Evolutionary conservation across 2,113 vertebrate genomes (phyloP).

Genomic region (Meriones unguiculatus): DNA sequence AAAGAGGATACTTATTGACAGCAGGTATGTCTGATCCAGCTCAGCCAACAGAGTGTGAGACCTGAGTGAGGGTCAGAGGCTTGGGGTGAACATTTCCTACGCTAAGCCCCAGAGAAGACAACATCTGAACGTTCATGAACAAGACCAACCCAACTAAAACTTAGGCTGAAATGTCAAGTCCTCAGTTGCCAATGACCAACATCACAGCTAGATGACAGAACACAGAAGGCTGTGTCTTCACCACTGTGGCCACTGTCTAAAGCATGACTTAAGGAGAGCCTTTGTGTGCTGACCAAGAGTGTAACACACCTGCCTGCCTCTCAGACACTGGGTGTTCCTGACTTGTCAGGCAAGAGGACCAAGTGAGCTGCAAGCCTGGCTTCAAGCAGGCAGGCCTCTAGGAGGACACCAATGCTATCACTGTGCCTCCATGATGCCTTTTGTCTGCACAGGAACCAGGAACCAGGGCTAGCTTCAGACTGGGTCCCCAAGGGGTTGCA

Average conservation of each 20-base stretch:
- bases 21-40: too few species aligned
- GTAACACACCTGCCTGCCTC: not conserved
- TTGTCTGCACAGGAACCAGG: not conserved
- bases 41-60: not conserved
- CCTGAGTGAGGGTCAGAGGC: not conserved
- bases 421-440: not conserved
- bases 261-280: constrained; percentile 1
- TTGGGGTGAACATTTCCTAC: too few species aligned
- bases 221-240: not conserved
- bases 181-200: accelerated
- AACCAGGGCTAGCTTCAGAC: not conserved
- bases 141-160: not conserved
- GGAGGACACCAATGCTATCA: too few species aligned
- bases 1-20: not conserved
- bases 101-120: not conserved
- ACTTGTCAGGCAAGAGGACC: not conserved
- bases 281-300: not conserved
- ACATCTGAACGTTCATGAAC: not conserved
- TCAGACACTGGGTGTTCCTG: not conserved
- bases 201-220: not conserved
- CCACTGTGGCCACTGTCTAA: constrained; percentile 49
- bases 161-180: accelerated
- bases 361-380: not conserved
- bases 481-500: accelerated
- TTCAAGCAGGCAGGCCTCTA: not conserved